Evolutionary conservation across 1,140 invertebrate species (phyloP).

Genomic region (Cyrtorhinus lividipennis): DNA sequence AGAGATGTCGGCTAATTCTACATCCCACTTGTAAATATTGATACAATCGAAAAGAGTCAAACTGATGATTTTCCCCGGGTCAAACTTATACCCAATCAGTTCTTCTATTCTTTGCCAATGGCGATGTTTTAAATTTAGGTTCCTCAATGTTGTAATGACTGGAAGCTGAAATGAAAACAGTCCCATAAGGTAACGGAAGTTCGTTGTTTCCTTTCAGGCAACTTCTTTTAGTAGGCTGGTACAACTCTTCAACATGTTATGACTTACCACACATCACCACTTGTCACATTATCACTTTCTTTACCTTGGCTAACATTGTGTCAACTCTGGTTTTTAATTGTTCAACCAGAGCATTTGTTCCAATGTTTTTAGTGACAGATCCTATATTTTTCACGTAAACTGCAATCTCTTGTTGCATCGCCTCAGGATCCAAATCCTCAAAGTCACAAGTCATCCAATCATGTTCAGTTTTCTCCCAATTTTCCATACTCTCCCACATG

Average conservation of each 20-base stretch:
- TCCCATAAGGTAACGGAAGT: no score
- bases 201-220: no score
- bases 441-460: conserved; percentile 52
- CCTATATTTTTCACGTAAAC: conserved; percentile 51
- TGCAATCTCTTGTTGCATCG: conserved; percentile 46
- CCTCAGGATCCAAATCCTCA: conserved; percentile 50
- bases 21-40: conserved; percentile 49
- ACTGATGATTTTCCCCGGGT: conserved; percentile 46
- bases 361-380: conserved; percentile 32
- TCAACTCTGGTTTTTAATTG: conserved; percentile 58
- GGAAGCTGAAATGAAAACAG: conserved; percentile 39
- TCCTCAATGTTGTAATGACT: conserved; percentile 55
- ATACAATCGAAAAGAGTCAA: conserved; percentile 52
- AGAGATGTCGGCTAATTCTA: conserved; percentile 67
- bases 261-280: no score
- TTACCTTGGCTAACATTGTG: conserved; percentile 54
- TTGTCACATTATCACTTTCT: no score
- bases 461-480: conserved; percentile 46
- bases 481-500: conserved; percentile 56
- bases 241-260: no score
- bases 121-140: conserved; percentile 52
- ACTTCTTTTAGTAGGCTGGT: no score
- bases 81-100: conserved; percentile 52
- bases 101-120: conserved; percentile 73
- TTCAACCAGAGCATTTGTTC: conserved; percentile 57